Evolutionary conservation across 2,888 invertebrate species (phyloP), one percentile per base, ranked within the genome.

Genomic region (Tortricodes alternella): DNA sequence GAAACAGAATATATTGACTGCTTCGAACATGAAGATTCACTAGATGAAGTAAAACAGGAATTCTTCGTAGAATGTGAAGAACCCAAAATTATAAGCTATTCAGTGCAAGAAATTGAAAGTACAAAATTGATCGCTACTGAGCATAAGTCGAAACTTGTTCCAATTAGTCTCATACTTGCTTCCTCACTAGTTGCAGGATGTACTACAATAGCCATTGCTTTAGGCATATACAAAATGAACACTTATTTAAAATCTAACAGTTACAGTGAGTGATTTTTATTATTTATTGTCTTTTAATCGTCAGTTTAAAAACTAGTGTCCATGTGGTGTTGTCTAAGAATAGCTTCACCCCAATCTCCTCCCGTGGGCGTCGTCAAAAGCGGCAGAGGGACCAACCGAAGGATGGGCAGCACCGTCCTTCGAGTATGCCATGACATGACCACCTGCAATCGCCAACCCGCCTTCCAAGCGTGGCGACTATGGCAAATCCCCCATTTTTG

Each of bases 231-330:
- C n/a, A 48, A 43, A 11, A 27, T 55, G 11, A 48, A 29, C 15
- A 43, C n/a, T 5, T 6, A 21, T 6, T 0, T 49, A 2, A 41
- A 55, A 35, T 49, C 48, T 4, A 41, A 48, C 34, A 49, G 15
- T 4, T 55, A 55, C 11, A 6, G 55, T 55, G 24, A 55, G 55
- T 55, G n/a, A n/a, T n/a, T n/a, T 29, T 1, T n/a, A 5, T 11
- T n/a, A 27, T 27, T 11, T 11, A 5, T n/a, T 21, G 21, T 21
- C 3, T 21, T 21, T 5, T 5, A 21, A 21, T n/a, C n/a, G n/a
- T n/a, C n/a, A n/a, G n/a, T n/a, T n/a, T n/a, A n/a, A n/a, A n/a
- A n/a, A n/a, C n/a, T n/a, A n/a, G n/a, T n/a, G n/a, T n/a, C n/a
- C n/a, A n/a, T n/a, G n/a, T n/a, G n/a, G n/a, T n/a, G n/a, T n/a